Evolutionary conservation across 2,888 invertebrate species (phyloP).

Genomic region (Gnatocerus cornutus): DNA sequence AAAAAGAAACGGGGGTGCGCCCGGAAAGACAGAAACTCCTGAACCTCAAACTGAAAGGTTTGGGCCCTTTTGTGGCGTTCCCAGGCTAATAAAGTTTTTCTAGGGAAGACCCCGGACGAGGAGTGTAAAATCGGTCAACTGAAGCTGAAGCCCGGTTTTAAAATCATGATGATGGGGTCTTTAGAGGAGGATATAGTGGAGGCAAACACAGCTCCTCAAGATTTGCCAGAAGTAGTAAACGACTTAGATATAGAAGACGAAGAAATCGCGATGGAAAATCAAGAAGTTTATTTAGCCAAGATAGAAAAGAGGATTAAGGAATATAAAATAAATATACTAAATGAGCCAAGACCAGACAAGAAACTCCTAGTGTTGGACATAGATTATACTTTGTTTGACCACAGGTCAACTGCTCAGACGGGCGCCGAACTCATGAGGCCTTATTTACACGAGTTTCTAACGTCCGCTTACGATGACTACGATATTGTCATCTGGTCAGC

Average conservation of each 20-base stretch:
- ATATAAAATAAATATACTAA: slow-evolving; percentile 87
- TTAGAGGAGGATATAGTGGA: slow-evolving; percentile 93
- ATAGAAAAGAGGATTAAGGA: slow-evolving; percentile 88
- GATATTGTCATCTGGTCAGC: slow-evolving; percentile 99
- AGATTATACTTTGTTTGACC: slow-evolving; percentile 97
- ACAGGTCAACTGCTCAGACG: slow-evolving; percentile 92
- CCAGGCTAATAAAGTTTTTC: neutral
- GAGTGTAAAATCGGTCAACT: slow-evolving; percentile 83
- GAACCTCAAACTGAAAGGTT: slow-evolving; percentile 94
- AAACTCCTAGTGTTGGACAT: slow-evolving; percentile 95
- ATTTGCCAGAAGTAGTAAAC: slow-evolving; percentile 90
- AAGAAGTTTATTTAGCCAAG: slow-evolving; percentile 83
- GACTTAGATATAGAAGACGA: slow-evolving; percentile 94
- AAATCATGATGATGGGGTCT: slow-evolving; percentile 98
- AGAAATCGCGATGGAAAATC: slow-evolving; percentile 80
- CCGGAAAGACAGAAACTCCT: slow-evolving; percentile 95
- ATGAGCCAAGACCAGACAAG: slow-evolving; percentile 88
- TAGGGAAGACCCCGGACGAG: slow-evolving; percentile 90
- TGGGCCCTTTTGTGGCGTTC: slow-evolving; percentile 30
- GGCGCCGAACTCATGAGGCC: slow-evolving; percentile 93
- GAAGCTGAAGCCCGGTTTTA: slow-evolving; percentile 89
- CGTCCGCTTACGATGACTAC: slow-evolving; percentile 89
- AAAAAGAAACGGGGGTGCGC: slow-evolving; percentile 90
- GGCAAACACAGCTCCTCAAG: slow-evolving; percentile 85
- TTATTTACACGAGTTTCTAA: slow-evolving; percentile 94